phyloP scores from a whole-genome alignment of 1,140 invertebrate species.

The Ceratitis capitata region DNA sequence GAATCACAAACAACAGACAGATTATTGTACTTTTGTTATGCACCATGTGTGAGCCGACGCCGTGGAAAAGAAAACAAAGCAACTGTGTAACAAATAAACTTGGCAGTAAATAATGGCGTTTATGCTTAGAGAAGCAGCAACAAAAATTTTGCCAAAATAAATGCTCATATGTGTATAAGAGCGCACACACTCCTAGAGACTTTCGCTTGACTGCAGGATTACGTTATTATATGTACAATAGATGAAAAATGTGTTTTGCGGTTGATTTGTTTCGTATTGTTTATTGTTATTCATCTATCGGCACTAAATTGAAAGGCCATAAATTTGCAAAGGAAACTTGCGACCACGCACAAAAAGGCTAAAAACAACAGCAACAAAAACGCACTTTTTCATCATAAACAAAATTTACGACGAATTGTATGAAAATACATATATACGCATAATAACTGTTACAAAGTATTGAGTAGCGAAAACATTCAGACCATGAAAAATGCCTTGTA shows the following conservation, averaged over 20 bases:
- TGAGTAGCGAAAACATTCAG: background rate
- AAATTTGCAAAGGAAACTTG: background rate
- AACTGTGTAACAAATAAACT: background rate
- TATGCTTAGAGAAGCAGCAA: background rate
- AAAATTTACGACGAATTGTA: background rate
- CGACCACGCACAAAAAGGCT: background rate
- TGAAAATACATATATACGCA: background rate
- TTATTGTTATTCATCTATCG: background rate
- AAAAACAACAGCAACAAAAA: conserved; percentile 3
- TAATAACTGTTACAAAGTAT: background rate
- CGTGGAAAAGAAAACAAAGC: background rate
- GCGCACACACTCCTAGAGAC: too few relatives aligned
- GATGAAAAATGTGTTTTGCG: background rate
- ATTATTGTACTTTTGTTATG: too few relatives aligned
- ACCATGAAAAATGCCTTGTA: background rate
- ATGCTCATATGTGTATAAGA: background rate
- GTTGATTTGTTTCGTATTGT: background rate
- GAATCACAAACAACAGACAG: background rate
- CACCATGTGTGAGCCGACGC: background rate
- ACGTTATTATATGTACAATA: background rate
- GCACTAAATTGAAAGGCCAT: conserved; percentile 30
- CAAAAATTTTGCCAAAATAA: background rate
- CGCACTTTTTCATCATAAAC: background rate
- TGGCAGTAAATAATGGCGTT: background rate
- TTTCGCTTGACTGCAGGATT: background rate